phyloP scores from a whole-genome alignment of 1,140 invertebrate species.

The Drosophila micromelanica region DNA sequence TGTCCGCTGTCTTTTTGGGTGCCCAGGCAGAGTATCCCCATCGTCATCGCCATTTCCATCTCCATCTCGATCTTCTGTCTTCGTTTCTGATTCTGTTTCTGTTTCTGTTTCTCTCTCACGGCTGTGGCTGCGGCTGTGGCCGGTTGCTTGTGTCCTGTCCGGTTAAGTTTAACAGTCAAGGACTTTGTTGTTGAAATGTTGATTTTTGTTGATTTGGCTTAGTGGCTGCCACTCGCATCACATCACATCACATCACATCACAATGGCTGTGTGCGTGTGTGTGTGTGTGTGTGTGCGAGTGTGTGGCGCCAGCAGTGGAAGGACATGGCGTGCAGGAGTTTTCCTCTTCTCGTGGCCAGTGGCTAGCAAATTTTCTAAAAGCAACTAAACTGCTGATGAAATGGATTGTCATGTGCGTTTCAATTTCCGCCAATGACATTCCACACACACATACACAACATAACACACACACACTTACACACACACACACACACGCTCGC shows the following conservation, averaged over 20 bases:
- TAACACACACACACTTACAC: constrained; percentile 20
- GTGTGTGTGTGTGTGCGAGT: constrained; percentile 11
- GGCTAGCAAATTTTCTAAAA: constrained; percentile 67
- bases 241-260: constrained; percentile 46
- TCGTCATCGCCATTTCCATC: background rate
- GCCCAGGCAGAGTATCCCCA: background rate
- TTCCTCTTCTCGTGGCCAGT: constrained; percentile 17
- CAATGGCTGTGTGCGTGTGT: constrained; percentile 18
- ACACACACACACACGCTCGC: constrained; percentile 8
- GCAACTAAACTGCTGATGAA: constrained; percentile 84
- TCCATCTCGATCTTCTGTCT: background rate
- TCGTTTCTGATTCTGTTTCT: background rate
- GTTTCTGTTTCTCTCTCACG: background rate
- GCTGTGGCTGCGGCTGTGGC: background rate
- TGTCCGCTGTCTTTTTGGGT: constrained; percentile 44
- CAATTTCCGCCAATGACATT: constrained; percentile 83
- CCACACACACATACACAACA: constrained; percentile 30
- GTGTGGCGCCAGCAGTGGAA: constrained; percentile 40
- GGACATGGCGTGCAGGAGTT: constrained; percentile 13
- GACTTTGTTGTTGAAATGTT: constrained; percentile 82
- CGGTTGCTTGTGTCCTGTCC: constrained; percentile 43
- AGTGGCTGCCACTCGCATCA: constrained; percentile 75
- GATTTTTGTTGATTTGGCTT: constrained; percentile 82
- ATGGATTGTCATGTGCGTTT: constrained; percentile 84
- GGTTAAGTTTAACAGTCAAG: constrained; percentile 81